Base-by-base conservation (phyloP, 2,113 vertebrate genomes). In the Probosciger aterrimus region DNA sequence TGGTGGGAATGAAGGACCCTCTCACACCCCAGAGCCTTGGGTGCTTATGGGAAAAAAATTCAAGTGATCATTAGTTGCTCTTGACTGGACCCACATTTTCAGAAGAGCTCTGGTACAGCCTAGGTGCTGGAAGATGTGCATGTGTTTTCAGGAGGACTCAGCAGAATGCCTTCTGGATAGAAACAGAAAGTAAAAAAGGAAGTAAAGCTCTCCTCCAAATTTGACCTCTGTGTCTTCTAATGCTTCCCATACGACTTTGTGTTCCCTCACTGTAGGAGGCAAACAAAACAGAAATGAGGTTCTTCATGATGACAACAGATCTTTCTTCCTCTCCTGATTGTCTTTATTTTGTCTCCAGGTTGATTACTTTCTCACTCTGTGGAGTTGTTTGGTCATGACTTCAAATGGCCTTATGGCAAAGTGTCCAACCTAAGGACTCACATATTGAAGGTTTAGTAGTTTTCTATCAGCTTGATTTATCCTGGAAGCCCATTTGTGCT, bases 271-370 rank as follows among this genome's bases (percentile, higher is more conserved):
- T 85, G 62, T 44, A 93, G 57, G 69, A 94, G 50, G 33, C 62
- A 85, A 82, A 59, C n/a, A 44, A 59, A 90, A 25, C 18, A 82
- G 62, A 84, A 94, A 63, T 49, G 7, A 9, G 2, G 11, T n/a
- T 82, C 43, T 91, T 94, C 37, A 28, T 37, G 62, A 30, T 3
- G 5, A 63, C 62, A 60, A 65, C 35, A 68, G 39, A 86, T 74
- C n/a, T 88, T 77, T 62, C 57, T 67, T 91, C 19, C 22, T 90
- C 35, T 80, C 27, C n/a, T 1, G 6, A 14, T 90, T 87, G 33
- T 87, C 85, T 86, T 93, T 64, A 49, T 75, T 88, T 91, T 81
- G 67, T 68, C 64, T 92, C 92, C 71, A 77, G 55, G 30, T 77
- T 63, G 44, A 71, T 91, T 70, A 43, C 20, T 88, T 91, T 83